Evolutionary conservation across 2,888 invertebrate species (phyloP).

Genomic region (Thelaira solivaga): DNA sequence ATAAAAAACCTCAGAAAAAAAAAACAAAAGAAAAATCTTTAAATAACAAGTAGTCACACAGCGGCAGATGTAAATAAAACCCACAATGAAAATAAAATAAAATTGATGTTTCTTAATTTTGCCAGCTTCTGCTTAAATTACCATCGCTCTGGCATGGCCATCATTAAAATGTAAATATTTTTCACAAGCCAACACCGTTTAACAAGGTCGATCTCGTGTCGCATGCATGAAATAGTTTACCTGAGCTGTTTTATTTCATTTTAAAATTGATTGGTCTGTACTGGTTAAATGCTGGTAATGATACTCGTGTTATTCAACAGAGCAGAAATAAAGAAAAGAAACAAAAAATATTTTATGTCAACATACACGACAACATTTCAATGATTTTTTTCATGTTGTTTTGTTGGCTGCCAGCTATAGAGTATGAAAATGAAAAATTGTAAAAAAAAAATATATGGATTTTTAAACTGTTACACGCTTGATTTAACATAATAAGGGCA

Average conservation of each 20-base stretch:
- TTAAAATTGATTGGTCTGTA: conserved; percentile 14
- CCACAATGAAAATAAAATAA: neutral
- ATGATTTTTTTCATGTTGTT: neutral
- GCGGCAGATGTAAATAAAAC: conserved; percentile 2
- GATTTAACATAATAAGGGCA: too few relatives aligned
- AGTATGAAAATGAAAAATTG: neutral
- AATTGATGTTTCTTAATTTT: neutral
- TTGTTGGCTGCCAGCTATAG: neutral
- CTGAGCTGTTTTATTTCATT: conserved; percentile 5
- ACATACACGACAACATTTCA: neutral
- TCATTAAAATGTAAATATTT: conserved; percentile 27
- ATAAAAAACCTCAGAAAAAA: too few relatives aligned
- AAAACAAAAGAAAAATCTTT: neutral
- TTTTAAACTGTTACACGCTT: neutral
- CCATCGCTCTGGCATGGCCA: too few relatives aligned
- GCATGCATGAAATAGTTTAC: conserved; percentile 13
- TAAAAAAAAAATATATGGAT: neutral
- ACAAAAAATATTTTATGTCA: conserved; percentile 5
- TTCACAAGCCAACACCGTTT: conserved; percentile 10
- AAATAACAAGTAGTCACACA: conserved; percentile 13
- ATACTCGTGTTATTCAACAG: neutral
- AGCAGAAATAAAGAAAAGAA: neutral
- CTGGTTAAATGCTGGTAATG: conserved; percentile 5
- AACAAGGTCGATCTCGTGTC: conserved; percentile 1
- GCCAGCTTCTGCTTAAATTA: too few relatives aligned